These are phyloP conservation scores for Sylvilagus bachmani DNA, from an alignment of 2,113 vertebrate genomes.

Conservation along the genomic window DNA sequence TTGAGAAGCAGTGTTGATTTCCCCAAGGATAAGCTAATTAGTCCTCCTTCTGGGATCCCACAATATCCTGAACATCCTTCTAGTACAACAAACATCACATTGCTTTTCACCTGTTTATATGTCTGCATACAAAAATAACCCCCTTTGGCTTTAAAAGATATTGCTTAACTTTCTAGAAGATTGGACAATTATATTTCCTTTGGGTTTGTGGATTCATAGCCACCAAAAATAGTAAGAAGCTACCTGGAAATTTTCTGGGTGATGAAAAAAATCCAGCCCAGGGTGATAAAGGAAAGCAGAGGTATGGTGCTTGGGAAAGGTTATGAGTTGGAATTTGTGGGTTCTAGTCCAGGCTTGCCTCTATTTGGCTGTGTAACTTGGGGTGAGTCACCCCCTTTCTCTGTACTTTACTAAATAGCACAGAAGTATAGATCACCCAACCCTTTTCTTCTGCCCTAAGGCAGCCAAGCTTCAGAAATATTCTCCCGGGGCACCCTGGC, in stretches of 20 bases:
- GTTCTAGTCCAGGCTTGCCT: neutral
- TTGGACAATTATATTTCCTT: neutral
- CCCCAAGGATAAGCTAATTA: slow-evolving; percentile 63
- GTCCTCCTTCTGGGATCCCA: slow-evolving; percentile 49
- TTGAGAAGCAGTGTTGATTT: slow-evolving; percentile 62
- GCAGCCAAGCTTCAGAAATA: neutral
- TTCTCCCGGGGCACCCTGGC: neutral
- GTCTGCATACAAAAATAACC: slow-evolving; percentile 43
- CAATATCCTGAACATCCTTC: neutral
- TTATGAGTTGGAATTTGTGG: neutral
- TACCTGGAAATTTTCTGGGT: slow-evolving; percentile 18
- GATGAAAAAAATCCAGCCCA: slow-evolving; percentile 39
- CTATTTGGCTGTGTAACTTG: neutral
- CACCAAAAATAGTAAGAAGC: slow-evolving; percentile 41
- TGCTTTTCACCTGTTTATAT: slow-evolving; percentile 54
- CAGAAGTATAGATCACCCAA: neutral
- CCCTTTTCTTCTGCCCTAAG: neutral
- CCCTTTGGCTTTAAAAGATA: slow-evolving; percentile 35
- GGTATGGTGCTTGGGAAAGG: neutral
- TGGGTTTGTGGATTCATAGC: neutral
- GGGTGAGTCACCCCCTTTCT: neutral
- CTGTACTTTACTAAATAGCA: slow-evolving; percentile 29
- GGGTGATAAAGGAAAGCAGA: slow-evolving; percentile 23
- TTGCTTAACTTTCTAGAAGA: slow-evolving; percentile 36
- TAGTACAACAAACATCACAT: slow-evolving; percentile 52